A percentile compares a stretch with the other conserved stretches of the same genome.
These are phyloP conservation scores for Rallus limicola DNA, from an alignment of 2,113 vertebrate genomes.

Conservation along the genomic window DNA sequence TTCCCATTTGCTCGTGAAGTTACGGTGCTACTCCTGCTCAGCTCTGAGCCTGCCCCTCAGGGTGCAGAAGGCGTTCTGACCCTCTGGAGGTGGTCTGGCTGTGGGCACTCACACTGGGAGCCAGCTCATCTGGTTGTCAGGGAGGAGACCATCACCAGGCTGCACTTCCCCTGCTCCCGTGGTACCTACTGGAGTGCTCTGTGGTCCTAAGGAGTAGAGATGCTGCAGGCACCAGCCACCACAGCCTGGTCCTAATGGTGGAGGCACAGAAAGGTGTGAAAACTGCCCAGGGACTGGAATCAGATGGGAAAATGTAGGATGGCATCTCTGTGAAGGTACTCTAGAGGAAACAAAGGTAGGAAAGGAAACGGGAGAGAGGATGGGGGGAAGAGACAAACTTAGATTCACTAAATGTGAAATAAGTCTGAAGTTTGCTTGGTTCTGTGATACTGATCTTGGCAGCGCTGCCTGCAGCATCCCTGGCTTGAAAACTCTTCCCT, in stretches of 20 bases:
- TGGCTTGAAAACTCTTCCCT: background rate
- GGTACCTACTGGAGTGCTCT: fast-evolving
- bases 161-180: background rate
- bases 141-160: background rate
- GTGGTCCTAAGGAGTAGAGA: background rate
- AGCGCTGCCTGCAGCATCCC: background rate
- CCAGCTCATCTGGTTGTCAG: background rate
- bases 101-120: background rate
- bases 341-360: background rate
- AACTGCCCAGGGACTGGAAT: background rate
- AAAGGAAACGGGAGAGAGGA: background rate
- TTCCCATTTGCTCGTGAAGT: background rate
- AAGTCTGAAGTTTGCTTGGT: background rate
- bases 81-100: background rate
- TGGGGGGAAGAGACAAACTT: background rate
- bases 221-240: background rate
- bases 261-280: conserved; percentile 27
- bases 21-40: background rate
- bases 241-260: background rate
- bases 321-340: background rate
- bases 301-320: background rate
- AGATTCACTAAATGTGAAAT: background rate
- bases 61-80: background rate
- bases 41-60: background rate
- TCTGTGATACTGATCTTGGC: background rate